Evolutionary conservation across 2,113 vertebrate species (phyloP), one percentile per base, ranked within the genome.

Genomic region (Gila orcuttii): DNA sequence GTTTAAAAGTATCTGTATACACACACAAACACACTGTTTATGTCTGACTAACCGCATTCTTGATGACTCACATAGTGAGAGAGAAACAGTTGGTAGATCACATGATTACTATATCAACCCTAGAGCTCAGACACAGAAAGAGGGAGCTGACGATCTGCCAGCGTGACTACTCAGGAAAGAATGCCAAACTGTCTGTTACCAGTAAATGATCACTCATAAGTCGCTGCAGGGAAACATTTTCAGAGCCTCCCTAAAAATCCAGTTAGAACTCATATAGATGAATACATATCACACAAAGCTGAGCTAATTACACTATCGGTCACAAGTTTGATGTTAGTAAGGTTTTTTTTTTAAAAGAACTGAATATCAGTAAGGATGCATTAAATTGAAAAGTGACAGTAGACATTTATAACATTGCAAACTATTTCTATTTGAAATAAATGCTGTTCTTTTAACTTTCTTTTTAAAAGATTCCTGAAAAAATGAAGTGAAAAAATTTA

Each of bases 51-150:
- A 93, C 89, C 82, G 60, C 83, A 87, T 92, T 92, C 92, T 86
- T 91, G 81, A 90, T 93, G 91, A 93, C 91, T 93, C 93, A 93
- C 86, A 47, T 89, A 89, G 83, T 86, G 89, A 92, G 83, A 87
- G 69, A 77, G 85, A 90, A 92, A 69, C 81, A 86, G 89, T 91
- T 89, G 86, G 88, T 21, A 76, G 83, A 89, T 82, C 92, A 90
- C 93, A 92, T 93, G 92, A 93, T 87, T 47, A 0, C 89, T 62
- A 4, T 82, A 66, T 84, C 77, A 88, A 87, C 82, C 0, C 4
- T 87, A 82, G 69, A 60, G 83, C 9, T 45, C 74, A 89, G 13
- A 52, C 66, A 7, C 7, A 11, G 76, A 90, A 83, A 88, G 76
- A 86, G 90, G 76, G 84, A 89, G 85, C 82, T 88, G 74, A 88